phyloP scores from a whole-genome alignment of 2,113 vertebrate species.

The Peromyscus polionotus region DNA sequence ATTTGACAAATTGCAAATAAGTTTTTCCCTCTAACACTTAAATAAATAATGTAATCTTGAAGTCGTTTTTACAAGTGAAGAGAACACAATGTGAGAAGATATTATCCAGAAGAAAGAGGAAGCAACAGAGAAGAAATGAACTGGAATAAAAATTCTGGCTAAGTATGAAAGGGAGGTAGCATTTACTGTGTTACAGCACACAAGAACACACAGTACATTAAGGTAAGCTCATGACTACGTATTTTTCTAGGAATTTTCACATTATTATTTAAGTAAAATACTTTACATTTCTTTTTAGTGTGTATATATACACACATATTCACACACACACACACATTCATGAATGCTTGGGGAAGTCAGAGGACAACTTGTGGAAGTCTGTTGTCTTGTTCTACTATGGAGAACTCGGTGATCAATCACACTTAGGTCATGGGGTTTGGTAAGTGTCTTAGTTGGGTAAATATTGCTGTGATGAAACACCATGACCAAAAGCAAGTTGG shows the following conservation, averaged over 20 bases:
- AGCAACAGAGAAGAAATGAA: not conserved
- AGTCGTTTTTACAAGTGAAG: not conserved
- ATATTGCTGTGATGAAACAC: not conserved
- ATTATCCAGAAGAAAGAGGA: not conserved
- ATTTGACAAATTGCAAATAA: slow-evolving; percentile 60
- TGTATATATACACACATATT: not conserved
- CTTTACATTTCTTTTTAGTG: not conserved
- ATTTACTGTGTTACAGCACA: not conserved
- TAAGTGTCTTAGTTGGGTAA: not conserved
- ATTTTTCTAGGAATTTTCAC: not conserved
- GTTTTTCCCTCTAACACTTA: not conserved
- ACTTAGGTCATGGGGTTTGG: not conserved
- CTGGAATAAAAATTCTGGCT: not conserved
- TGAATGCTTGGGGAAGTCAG: not conserved
- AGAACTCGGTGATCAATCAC: not conserved
- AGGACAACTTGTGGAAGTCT: not conserved
- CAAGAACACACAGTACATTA: not conserved
- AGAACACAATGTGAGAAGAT: not conserved
- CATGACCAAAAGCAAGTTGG: not conserved
- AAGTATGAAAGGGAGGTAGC: not conserved
- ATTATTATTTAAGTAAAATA: not conserved
- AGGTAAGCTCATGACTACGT: not conserved
- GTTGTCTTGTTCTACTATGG: not conserved
- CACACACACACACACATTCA: not conserved
- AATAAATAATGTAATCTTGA: slow-evolving; percentile 45